Evolutionary conservation across 2,797 vertebrate genomes (phyloP).

Genomic region (Galaxias olidus): DNA sequence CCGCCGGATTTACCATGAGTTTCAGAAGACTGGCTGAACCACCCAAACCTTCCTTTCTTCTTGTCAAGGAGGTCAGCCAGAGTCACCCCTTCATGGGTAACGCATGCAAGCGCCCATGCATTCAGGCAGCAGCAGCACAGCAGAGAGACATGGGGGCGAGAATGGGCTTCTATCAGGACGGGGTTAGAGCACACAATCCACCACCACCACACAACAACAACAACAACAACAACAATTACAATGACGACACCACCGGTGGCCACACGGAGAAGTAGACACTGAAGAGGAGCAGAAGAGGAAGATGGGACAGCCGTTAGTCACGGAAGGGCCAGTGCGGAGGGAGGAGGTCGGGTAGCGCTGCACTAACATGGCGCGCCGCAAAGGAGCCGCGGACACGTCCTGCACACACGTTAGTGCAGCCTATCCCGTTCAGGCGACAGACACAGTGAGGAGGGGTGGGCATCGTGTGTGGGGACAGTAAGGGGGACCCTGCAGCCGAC

Average conservation of each 20-base stretch:
- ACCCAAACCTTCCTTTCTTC: constrained; percentile 97
- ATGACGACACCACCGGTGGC: constrained; percentile 65
- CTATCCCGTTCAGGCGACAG: constrained; percentile 31
- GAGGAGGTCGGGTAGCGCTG: constrained; percentile 40
- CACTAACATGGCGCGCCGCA: constrained; percentile 52
- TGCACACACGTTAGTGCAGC: constrained; percentile 47
- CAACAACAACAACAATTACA: constrained; percentile 67
- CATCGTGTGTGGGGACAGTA: constrained; percentile 37
- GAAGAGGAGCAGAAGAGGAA: constrained; percentile 70
- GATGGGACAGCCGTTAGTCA: constrained; percentile 67
- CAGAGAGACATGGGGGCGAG: constrained; percentile 65
- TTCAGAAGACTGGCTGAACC: constrained; percentile 93
- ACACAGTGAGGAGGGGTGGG: constrained; percentile 54
- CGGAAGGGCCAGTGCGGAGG: constrained; percentile 51
- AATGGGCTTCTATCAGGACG: constrained; percentile 78
- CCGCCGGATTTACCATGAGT: constrained; percentile 92
- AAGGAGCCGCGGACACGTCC: constrained; percentile 33
- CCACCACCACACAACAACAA: constrained; percentile 36
- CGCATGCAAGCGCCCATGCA: constrained; percentile 87
- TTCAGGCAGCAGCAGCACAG: constrained; percentile 81
- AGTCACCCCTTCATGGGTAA: constrained; percentile 91
- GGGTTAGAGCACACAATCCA: constrained; percentile 45
- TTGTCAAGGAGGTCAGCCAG: constrained; percentile 95
- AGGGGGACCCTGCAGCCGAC: constrained; percentile 19
- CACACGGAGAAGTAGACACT: constrained; percentile 65